Evolutionary conservation across 2,888 invertebrate species (phyloP).

Genomic region (Petrophora chlorosata): DNA sequence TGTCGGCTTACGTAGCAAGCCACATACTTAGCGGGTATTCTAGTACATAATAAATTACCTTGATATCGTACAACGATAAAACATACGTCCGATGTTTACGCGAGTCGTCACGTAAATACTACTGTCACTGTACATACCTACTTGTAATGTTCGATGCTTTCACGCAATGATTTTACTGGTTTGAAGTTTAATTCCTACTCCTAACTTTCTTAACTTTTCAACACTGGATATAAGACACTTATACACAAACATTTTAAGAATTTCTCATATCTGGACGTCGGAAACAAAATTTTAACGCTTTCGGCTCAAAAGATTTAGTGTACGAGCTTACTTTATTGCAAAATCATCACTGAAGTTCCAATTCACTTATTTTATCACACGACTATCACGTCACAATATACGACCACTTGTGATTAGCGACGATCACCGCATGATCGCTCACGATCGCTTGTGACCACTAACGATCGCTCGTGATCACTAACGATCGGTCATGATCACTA

Average conservation of each 20-base stretch:
- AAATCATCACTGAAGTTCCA: conserved; percentile 9
- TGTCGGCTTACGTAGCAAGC: conserved; percentile 1
- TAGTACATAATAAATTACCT: conserved; percentile 14
- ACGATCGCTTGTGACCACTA: conserved; percentile 1
- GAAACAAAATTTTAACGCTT: too few species aligned
- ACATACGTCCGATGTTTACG: conserved; percentile 4
- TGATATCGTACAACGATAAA: conserved; percentile 22
- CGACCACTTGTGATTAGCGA: conserved; percentile 1
- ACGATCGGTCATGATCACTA: background rate
- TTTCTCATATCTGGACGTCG: too few species aligned
- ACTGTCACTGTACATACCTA: conserved; percentile 1
- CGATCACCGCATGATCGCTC: background rate
- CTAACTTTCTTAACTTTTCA: background rate
- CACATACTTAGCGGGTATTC: background rate
- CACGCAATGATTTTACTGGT: conserved; percentile 15
- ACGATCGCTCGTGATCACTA: conserved; percentile 3
- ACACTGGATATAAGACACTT: too few species aligned
- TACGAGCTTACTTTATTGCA: too few species aligned
- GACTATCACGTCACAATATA: conserved; percentile 23
- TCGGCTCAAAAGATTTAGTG: too few species aligned
- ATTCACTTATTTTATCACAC: conserved; percentile 29
- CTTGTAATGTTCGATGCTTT: conserved; percentile 4
- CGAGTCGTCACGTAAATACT: conserved; percentile 7
- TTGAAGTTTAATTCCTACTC: background rate
- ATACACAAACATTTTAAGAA: too few species aligned